Conservation (phyloP, 2,888 invertebrate genomes). For the Pseudococcus jackbeardsleyi region DNA sequence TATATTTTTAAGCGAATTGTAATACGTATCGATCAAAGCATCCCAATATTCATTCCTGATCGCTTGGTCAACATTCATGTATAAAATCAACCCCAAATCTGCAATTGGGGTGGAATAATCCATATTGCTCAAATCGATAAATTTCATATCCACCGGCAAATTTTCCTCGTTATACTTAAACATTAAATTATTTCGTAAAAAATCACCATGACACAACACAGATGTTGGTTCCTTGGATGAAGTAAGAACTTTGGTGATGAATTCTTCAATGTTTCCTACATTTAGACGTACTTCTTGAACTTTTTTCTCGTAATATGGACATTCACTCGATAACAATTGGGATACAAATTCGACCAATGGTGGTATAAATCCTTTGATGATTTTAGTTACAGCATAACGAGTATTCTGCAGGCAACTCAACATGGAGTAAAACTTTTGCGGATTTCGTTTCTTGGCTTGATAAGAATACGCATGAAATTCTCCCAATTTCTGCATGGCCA, state of each 20-base stretch:
- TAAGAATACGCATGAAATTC: conserved; percentile 38
- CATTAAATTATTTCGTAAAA: conserved; percentile 67
- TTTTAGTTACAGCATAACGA: neutral
- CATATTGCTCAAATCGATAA: conserved; percentile 33
- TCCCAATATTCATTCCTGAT: conserved; percentile 73
- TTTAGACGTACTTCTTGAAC: neutral
- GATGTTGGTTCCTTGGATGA: conserved; percentile 66
- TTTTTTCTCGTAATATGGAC: neutral
- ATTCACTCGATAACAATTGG: neutral
- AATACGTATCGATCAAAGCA: conserved; percentile 75
- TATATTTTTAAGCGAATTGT: conserved; percentile 72
- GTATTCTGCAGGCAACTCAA: neutral
- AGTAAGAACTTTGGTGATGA: neutral
- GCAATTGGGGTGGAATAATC: neutral
- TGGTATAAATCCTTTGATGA: neutral
- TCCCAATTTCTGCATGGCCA: conserved; percentile 7
- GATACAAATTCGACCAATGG: neutral
- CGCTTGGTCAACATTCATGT: conserved; percentile 75
- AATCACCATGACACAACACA: conserved; percentile 68
- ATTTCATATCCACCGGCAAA: conserved; percentile 11
- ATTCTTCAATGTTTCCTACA: neutral
- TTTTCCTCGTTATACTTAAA: conserved; percentile 66
- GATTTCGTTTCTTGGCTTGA: neutral
- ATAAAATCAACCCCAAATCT: conserved; percentile 20
- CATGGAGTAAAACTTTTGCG: neutral